phyloP scores from a whole-genome alignment of 2,113 vertebrate species.

The Lethenteron reissneri region DNA sequence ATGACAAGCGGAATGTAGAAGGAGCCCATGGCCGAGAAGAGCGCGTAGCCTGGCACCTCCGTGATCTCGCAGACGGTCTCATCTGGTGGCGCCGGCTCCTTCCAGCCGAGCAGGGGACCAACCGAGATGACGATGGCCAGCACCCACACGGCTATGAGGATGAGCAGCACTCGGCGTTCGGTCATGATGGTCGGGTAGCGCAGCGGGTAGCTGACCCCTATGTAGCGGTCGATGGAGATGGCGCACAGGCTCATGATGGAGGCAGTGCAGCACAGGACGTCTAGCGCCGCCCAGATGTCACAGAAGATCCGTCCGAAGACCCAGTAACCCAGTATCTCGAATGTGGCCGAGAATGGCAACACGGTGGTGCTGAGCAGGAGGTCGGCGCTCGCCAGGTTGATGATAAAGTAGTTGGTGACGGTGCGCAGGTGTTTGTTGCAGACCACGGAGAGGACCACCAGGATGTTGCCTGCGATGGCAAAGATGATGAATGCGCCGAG shows the following conservation, averaged over 20 bases:
- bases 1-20: slow-evolving; percentile 86
- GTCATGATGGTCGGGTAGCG: slow-evolving; percentile 95
- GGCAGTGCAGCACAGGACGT: slow-evolving; percentile 88
- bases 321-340: slow-evolving; percentile 87
- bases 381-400: slow-evolving; percentile 86
- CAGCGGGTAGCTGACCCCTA: slow-evolving; percentile 78
- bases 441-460: slow-evolving; percentile 78
- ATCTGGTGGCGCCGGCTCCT: slow-evolving; percentile 58
- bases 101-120: slow-evolving; percentile 84
- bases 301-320: slow-evolving; percentile 82
- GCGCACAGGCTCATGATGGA: slow-evolving; percentile 95
- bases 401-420: slow-evolving; percentile 90
- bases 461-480: slow-evolving; percentile 76
- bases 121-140: slow-evolving; percentile 75
- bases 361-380: slow-evolving; percentile 64
- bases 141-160: slow-evolving; percentile 62
- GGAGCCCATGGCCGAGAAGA: slow-evolving; percentile 88
- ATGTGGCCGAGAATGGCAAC: slow-evolving; percentile 74
- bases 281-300: slow-evolving; percentile 94
- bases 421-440: slow-evolving; percentile 87
- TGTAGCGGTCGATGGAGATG: slow-evolving; percentile 88
- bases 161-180: slow-evolving; percentile 50
- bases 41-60: slow-evolving; percentile 72
- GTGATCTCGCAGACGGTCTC: slow-evolving; percentile 76
- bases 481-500: slow-evolving; percentile 60